phyloP scores from a whole-genome alignment of 2,797 vertebrate species.

The Gadopsis marmoratus region DNA sequence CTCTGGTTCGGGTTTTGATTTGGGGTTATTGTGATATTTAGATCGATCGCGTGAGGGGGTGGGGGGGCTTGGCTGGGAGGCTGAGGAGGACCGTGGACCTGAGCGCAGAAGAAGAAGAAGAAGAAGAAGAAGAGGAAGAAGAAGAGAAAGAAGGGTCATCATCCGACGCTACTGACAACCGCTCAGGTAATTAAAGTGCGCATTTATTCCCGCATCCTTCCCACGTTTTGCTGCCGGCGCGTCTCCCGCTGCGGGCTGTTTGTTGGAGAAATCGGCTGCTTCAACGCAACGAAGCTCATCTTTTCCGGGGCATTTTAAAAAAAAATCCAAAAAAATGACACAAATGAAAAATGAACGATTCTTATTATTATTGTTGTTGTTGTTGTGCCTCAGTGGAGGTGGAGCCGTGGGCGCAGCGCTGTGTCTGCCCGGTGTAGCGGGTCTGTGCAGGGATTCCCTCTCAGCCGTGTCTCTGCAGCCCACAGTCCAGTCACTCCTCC shows the following conservation, averaged over 20 bases:
- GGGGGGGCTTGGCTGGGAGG: constrained; percentile 57
- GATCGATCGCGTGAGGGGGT: too few relatives aligned
- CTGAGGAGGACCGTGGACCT: constrained; percentile 72
- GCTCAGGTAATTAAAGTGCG: constrained; percentile 73
- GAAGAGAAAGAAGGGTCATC: constrained; percentile 16
- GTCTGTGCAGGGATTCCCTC: constrained; percentile 69
- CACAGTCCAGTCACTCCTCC: constrained; percentile 43
- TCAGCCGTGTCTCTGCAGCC: constrained; percentile 65
- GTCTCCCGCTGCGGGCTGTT: constrained; percentile 27
- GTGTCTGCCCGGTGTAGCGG: constrained; percentile 2
- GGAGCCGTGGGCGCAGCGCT: neutral
- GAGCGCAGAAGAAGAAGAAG: constrained; percentile 60
- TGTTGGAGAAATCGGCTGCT: constrained; percentile 9
- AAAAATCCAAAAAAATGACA: too few relatives aligned
- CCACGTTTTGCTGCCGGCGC: neutral
- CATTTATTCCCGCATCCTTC: neutral
- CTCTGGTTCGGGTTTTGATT: too few relatives aligned
- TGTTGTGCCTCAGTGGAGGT: neutral
- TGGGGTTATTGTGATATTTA: too few relatives aligned
- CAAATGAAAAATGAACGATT: too few relatives aligned
- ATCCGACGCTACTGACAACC: constrained; percentile 32
- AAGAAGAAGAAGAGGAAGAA: constrained; percentile 23
- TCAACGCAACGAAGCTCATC: constrained; percentile 9
- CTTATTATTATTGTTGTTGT: neutral
- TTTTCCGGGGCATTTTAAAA: neutral